phyloP scores from a whole-genome alignment of 1,140 invertebrate genomes.

The Drosophila sturtevanti region DNA sequence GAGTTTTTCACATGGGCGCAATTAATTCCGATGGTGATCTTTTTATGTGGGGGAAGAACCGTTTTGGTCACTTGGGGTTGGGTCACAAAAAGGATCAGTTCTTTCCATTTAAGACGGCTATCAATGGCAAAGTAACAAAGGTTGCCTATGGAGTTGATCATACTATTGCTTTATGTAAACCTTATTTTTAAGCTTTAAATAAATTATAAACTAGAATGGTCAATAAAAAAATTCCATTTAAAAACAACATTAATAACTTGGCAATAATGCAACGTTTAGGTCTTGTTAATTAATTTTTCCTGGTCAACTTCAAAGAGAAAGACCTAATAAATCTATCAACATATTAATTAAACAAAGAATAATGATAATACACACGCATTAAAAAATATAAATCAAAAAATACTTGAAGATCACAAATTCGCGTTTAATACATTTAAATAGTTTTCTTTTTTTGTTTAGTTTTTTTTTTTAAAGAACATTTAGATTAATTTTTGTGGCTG shows the following conservation, averaged over 20 bases:
- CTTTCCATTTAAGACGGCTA: conserved; percentile 93
- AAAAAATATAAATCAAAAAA: neutral
- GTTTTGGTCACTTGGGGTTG: conserved; percentile 91
- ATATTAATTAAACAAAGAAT: conserved; percentile 30
- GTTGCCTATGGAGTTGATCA: conserved; percentile 94
- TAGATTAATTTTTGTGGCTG: conserved; percentile 68
- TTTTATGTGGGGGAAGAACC: conserved; percentile 95
- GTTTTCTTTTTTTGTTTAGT: conserved; percentile 7
- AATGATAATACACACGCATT: no score
- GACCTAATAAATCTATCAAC: neutral
- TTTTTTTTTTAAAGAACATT: conserved; percentile 70
- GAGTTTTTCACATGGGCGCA: conserved; percentile 91
- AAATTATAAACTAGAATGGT: neutral
- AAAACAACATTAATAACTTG: conserved; percentile 18
- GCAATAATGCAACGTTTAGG: no score
- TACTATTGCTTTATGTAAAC: conserved; percentile 89
- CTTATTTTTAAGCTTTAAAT: conserved; percentile 85
- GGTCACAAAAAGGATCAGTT: conserved; percentile 91
- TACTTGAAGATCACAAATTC: conserved; percentile 72
- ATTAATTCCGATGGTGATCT: conserved; percentile 91
- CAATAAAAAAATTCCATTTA: neutral
- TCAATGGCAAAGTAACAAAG: conserved; percentile 89
- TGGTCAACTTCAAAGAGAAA: no score
- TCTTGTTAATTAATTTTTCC: no score
- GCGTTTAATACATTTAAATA: conserved; percentile 81